Conservation (phyloP, 2,797 vertebrate genomes). For the Rhodeus uyekii region DNA sequence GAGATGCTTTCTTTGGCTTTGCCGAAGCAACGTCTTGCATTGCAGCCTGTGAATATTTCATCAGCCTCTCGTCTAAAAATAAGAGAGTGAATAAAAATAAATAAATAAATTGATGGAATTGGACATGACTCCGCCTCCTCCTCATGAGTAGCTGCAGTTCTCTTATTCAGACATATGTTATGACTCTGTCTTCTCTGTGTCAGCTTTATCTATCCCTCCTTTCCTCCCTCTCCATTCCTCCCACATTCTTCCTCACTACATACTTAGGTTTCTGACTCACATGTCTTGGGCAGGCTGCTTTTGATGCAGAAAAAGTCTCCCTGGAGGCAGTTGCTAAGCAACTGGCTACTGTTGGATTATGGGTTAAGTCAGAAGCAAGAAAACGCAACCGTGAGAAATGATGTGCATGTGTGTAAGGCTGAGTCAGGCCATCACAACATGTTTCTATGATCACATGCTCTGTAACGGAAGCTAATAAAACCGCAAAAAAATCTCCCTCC, state of each 20-base stretch:
- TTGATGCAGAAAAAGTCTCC: conserved; percentile 69
- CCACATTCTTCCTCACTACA: conserved; percentile 9
- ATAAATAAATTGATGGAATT: conserved; percentile 23
- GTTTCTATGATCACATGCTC: background rate
- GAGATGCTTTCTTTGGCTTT: background rate
- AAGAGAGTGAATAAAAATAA: conserved; percentile 24
- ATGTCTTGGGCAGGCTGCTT: conserved; percentile 60
- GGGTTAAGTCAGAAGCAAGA: conserved; percentile 62
- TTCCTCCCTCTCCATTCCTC: conserved; percentile 6
- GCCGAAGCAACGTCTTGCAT: conserved; percentile 1
- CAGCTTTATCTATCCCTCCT: conserved; percentile 19
- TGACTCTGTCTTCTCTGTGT: conserved; percentile 32
- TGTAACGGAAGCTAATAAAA: conserved; percentile 12
- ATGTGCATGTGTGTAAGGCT: conserved; percentile 14
- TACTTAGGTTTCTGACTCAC: conserved; percentile 51
- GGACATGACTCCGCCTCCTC: conserved; percentile 25
- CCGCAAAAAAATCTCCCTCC: background rate
- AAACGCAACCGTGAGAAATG: conserved; percentile 57
- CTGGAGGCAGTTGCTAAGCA: conserved; percentile 72
- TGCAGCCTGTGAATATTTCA: conserved; percentile 55
- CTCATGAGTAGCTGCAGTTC: background rate
- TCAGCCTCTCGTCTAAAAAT: conserved; percentile 55
- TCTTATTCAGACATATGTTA: conserved; percentile 35
- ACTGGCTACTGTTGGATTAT: conserved; percentile 67
- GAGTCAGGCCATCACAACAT: conserved; percentile 21